A percentile compares a stretch with the other conserved stretches of the same genome.
Conservation (phyloP, 2,888 invertebrate species). For the Sarcophaga subvicina region DNA sequence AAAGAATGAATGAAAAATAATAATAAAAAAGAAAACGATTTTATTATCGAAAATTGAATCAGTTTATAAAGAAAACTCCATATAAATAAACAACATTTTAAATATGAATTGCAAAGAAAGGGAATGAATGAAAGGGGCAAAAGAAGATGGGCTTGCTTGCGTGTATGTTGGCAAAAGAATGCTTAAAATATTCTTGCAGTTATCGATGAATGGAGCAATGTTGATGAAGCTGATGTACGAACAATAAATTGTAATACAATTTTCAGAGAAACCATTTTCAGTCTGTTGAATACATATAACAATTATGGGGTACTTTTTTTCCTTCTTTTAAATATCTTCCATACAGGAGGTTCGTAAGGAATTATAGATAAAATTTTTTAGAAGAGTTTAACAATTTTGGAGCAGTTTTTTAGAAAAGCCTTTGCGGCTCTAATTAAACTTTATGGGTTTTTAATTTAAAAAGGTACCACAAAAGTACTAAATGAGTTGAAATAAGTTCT, state of each 20-base stretch:
- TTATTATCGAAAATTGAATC: constrained; percentile 68
- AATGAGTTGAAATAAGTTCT: no score
- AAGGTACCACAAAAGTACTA: no score
- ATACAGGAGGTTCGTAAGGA: neutral
- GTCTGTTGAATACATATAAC: constrained; percentile 64
- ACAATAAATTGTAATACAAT: constrained; percentile 65
- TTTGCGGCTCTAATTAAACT: no score
- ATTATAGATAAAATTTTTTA: neutral
- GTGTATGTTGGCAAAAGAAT: neutral
- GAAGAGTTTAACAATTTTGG: neutral
- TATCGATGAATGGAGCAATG: neutral
- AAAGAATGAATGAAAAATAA: neutral
- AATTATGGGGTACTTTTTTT: constrained; percentile 25
- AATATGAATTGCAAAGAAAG: neutral
- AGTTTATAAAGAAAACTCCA: constrained; percentile 54
- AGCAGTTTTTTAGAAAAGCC: no score
- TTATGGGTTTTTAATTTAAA: no score
- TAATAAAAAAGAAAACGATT: constrained; percentile 30
- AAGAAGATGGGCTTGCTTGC: neutral
- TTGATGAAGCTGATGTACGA: constrained; percentile 60
- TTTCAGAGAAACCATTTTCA: constrained; percentile 53
- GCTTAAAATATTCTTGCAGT: neutral
- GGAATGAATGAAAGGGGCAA: neutral
- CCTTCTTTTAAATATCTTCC: neutral
- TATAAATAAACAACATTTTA: constrained; percentile 58